Evolutionary conservation across 1,140 invertebrate species (phyloP).

Genomic region (Nasonia giraulti): DNA sequence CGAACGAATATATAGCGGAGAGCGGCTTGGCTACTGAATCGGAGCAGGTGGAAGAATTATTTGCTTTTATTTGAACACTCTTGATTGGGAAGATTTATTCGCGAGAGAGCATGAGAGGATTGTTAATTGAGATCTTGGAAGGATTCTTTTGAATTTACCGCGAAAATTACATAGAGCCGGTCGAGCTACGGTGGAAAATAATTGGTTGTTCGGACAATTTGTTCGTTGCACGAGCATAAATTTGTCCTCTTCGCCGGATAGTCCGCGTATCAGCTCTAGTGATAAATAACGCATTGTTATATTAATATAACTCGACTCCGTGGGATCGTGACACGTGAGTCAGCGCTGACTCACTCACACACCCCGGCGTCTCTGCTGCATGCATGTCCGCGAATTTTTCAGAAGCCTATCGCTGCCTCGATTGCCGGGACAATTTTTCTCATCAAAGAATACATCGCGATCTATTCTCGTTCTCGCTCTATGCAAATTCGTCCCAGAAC

Average conservation of each 20-base stretch:
- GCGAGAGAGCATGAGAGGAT: not conserved
- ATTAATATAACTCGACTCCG: not conserved
- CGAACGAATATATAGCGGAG: constrained; percentile 13
- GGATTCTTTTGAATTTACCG: not conserved
- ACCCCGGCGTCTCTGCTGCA: no score
- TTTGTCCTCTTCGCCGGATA: not conserved
- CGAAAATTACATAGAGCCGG: not conserved
- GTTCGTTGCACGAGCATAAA: not conserved
- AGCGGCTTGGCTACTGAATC: not conserved
- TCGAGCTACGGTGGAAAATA: no score
- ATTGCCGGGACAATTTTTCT: no score
- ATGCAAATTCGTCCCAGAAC: no score
- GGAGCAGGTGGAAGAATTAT: constrained; percentile 9
- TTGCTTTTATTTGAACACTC: not conserved
- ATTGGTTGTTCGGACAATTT: no score
- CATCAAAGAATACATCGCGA: no score
- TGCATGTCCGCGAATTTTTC: not conserved
- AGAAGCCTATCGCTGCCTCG: not conserved
- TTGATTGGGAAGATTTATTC: not conserved
- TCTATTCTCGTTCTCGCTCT: not conserved
- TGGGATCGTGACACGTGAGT: not conserved
- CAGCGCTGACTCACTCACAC: not conserved
- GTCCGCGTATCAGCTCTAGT: not conserved
- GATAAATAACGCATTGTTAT: not conserved
- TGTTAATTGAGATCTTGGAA: not conserved